Evolutionary conservation across 2,888 invertebrate species (phyloP).

Genomic region (Prostheceraeus crozeri): DNA sequence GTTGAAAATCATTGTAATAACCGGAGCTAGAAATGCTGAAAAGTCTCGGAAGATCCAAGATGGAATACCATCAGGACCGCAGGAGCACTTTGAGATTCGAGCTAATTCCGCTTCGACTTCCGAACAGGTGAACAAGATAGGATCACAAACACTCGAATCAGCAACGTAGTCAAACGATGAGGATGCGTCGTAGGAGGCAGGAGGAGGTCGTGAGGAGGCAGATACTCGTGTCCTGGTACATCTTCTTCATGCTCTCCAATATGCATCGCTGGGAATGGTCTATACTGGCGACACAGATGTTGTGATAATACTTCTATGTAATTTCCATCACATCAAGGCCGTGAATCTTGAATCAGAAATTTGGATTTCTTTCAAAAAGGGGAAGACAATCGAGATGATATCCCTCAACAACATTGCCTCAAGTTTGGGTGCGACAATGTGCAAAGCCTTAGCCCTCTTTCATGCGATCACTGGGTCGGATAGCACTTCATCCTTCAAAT

Average conservation of each 20-base stretch:
- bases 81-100: too few relatives aligned
- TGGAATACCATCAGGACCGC: too few relatives aligned
- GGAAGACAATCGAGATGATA: constrained; percentile 38
- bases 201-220: constrained; percentile 36
- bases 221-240: constrained; percentile 35
- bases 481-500: constrained; percentile 38
- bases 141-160: too few relatives aligned
- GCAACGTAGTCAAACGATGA: too few relatives aligned
- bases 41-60: too few relatives aligned
- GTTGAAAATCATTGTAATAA: too few relatives aligned
- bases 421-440: constrained; percentile 37
- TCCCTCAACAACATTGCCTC: constrained; percentile 36
- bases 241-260: constrained; percentile 36
- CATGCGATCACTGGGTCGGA: constrained; percentile 40
- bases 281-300: constrained; percentile 32
- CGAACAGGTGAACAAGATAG: too few relatives aligned
- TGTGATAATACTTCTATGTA: constrained; percentile 32
- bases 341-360: constrained; percentile 34
- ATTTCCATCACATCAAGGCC: constrained; percentile 37
- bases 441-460: constrained; percentile 39
- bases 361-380: constrained; percentile 35
- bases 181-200: neutral
- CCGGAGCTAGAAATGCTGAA: too few relatives aligned
- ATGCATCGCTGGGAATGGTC: constrained; percentile 26
- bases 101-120: too few relatives aligned